Conservation (phyloP, 2,797 vertebrate genomes). For the Phoebastria nigripes region DNA sequence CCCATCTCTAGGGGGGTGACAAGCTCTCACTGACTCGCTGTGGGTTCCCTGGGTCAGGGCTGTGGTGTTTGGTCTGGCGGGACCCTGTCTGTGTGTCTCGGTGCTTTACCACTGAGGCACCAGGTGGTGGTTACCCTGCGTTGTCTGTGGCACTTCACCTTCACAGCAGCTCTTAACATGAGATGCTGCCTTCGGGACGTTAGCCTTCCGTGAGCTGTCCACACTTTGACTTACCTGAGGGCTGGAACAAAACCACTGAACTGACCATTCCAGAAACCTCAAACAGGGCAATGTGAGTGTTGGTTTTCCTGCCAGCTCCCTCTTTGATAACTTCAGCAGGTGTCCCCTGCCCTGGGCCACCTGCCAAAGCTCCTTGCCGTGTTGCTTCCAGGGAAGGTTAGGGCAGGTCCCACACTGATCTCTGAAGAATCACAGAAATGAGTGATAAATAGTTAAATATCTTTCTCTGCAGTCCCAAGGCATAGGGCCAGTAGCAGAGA, state of each 20-base stretch:
- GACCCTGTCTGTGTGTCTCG: not conserved
- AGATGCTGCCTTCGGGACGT: rapidly evolving
- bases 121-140: rapidly evolving
- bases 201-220: rapidly evolving
- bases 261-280: not conserved
- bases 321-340: not conserved
- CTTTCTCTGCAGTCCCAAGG: not conserved
- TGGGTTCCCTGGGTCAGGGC: not conserved
- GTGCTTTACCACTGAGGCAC: not conserved
- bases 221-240: rapidly evolving
- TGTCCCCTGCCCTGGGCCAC: not conserved
- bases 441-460: not conserved
- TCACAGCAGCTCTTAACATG: rapidly evolving
- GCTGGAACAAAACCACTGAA: not conserved
- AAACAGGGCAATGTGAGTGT: rapidly evolving
- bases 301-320: not conserved
- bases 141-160: not conserved
- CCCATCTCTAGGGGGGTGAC: rapidly evolving
- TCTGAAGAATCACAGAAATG: not conserved
- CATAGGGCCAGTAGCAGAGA: rapidly evolving
- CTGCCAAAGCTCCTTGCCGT: not conserved
- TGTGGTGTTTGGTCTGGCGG: not conserved
- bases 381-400: not conserved
- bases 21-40: rapidly evolving
- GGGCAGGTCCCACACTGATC: not conserved